Base-by-base conservation (phyloP, 2,888 invertebrate genomes). In the Eurytoma adleriae region DNA sequence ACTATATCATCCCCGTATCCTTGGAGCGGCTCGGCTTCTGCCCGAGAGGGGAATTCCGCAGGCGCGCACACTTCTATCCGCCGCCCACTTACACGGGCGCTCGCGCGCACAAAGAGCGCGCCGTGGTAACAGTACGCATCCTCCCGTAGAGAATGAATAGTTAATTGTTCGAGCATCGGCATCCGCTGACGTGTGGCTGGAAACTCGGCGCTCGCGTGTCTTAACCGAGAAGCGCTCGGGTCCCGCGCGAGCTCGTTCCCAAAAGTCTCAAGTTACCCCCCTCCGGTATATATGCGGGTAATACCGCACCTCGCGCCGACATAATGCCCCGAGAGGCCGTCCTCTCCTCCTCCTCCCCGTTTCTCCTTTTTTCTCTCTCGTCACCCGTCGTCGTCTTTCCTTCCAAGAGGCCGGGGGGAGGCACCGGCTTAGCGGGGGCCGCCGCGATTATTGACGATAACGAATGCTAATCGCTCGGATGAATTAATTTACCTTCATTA, bases 401-500 rank as follows among this genome's bases (percentile, higher is more conserved):
- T 27, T 62, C 24, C 30, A 73, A 14, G 62, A 64, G n/a, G 40
- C 16, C 70, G 24, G 70, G 56, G n/a, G 10, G 64, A 77, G 64
- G 70, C 70, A 62, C 40, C 48, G 48, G 62, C 70, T 70, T 77
- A 67, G 62, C 66, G 72, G 72, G 61, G 20, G 24, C 52, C 73
- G 59, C 62, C n/a, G 30, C 1, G 40, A 14, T 27, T 83, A 88
- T 89, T 88, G 86, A 88, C 86, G 85, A 89, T 87, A 89, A 89
- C 89, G 89, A 89, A 88, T 87, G 87, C 86, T 89, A 89, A 87
- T 88, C 86, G 86, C 85, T 85, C 86, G 86, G 87, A 89, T 87
- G 88, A 88, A 88, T 88, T 89, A 89, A 89, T 89, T 88, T 86
- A 86, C 86, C 88, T 88, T 87, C 87, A 88, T 89, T 88, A 88